These are phyloP conservation scores for Rambutsinella grinnellia DNA, from an alignment of 2,888 invertebrate genomes.

Conservation along the genomic window DNA sequence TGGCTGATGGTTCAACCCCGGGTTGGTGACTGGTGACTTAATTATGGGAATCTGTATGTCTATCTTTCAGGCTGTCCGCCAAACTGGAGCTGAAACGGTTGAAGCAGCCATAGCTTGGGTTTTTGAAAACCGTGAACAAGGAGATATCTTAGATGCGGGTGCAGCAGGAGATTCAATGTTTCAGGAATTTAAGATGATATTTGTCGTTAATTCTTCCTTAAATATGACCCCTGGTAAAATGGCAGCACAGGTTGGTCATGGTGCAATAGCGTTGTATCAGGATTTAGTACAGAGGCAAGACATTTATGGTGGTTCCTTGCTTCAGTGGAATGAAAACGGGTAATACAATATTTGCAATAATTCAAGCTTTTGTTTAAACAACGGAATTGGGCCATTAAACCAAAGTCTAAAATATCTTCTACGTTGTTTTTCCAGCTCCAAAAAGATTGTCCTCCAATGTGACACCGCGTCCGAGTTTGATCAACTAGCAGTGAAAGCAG, in stretches of 20 bases:
- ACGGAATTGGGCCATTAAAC: too few species aligned
- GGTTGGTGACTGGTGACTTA: too few species aligned
- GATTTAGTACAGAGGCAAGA: constrained; percentile 64
- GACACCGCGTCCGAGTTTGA: constrained; percentile 69
- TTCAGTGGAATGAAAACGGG: constrained; percentile 66
- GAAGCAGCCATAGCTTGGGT: constrained; percentile 66
- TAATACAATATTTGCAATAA: too few species aligned
- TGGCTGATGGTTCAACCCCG: too few species aligned
- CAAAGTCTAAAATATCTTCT: too few species aligned
- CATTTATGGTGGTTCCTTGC: constrained; percentile 61
- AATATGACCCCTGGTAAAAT: constrained; percentile 66
- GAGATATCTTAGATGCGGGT: constrained; percentile 50
- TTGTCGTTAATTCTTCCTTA: constrained; percentile 64
- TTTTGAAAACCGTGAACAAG: constrained; percentile 64
- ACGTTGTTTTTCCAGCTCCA: constrained; percentile 69
- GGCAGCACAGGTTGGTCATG: constrained; percentile 66
- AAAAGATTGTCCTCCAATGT: constrained; percentile 71
- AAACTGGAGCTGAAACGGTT: constrained; percentile 65
- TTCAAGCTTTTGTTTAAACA: too few species aligned
- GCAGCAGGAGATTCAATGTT: constrained; percentile 54
- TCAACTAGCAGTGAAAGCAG: constrained; percentile 68
- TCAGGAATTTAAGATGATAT: constrained; percentile 66
- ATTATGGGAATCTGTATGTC: too few species aligned
- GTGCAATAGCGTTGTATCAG: constrained; percentile 64
- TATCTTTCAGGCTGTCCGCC: constrained; percentile 63